These are phyloP conservation scores for Thinocorus orbignyianus DNA, from an alignment of 2,113 vertebrate species.

Conservation along the genomic window DNA sequence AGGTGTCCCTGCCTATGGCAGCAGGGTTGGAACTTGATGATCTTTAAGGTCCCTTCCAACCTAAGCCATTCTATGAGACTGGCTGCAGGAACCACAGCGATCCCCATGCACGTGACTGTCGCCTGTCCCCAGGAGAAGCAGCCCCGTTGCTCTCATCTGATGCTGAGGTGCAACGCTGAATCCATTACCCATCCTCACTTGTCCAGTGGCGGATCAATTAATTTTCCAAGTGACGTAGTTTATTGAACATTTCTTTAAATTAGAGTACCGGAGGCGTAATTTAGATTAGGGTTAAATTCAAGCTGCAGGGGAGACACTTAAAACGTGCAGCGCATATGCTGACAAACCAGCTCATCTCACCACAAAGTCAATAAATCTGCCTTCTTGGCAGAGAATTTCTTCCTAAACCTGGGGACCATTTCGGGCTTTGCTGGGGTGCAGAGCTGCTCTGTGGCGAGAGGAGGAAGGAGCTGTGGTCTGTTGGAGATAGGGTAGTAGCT, in stretches of 20 bases:
- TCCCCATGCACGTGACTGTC: rapidly evolving
- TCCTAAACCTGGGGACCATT: neutral
- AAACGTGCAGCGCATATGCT: neutral
- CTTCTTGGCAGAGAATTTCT: neutral
- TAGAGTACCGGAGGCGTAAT: neutral
- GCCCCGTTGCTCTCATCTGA: neutral
- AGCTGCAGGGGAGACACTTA: neutral
- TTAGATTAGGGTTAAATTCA: neutral
- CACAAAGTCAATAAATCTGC: neutral
- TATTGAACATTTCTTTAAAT: neutral
- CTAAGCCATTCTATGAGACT: neutral
- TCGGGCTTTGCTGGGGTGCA: neutral
- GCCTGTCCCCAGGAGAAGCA: neutral
- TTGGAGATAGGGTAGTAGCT: neutral
- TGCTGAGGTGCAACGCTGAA: neutral
- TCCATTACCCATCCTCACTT: neutral
- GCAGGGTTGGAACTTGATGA: neutral
- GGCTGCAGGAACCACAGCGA: neutral
- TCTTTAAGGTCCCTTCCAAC: neutral
- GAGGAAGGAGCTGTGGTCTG: neutral
- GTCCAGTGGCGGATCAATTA: neutral
- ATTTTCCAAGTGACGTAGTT: constrained; percentile 6
- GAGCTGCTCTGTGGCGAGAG: neutral
- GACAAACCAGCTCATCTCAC: neutral
- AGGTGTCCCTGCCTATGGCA: neutral